These are phyloP conservation scores for Tiaroga cobitis DNA, from an alignment of 2,797 vertebrate genomes.

Conservation along the genomic window DNA sequence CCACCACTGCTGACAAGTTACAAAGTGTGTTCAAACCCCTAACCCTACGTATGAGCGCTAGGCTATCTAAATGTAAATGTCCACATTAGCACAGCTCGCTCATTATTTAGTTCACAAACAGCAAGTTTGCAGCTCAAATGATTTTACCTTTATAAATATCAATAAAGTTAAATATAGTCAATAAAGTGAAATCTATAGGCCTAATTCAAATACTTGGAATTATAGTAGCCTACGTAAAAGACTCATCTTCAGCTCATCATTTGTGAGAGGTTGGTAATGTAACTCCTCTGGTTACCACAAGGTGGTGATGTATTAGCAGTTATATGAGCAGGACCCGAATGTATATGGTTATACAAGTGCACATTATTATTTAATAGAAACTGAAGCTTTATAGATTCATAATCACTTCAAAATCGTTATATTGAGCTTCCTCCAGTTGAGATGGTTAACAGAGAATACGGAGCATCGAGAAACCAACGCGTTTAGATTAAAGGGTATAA, in stretches of 20 bases:
- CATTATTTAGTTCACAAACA: too few species aligned
- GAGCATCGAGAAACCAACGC: not conserved
- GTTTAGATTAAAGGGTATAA: not conserved
- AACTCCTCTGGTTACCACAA: constrained; percentile 5
- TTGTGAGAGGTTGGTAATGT: not conserved
- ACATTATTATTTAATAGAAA: constrained; percentile 15
- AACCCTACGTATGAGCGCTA: too few species aligned
- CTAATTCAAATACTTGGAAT: not conserved
- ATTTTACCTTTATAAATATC: too few species aligned
- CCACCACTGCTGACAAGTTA: too few species aligned
- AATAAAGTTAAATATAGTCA: not conserved
- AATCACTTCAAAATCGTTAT: not conserved
- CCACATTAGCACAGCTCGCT: too few species aligned
- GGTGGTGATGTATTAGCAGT: constrained; percentile 8
- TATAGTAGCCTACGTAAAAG: too few species aligned
- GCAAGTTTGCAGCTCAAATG: too few species aligned
- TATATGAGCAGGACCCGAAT: not conserved
- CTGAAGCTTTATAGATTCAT: not conserved
- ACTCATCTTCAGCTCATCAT: not conserved
- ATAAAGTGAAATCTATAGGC: not conserved
- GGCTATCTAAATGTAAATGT: too few species aligned
- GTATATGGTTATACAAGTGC: constrained; percentile 2
- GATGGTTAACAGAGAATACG: not conserved
- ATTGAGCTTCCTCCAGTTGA: not conserved
- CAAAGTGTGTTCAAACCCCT: not conserved